Evolutionary conservation across 2,797 vertebrate genomes (phyloP), one percentile per base, ranked within the genome.

Genomic region (Sandelia bainsii): DNA sequence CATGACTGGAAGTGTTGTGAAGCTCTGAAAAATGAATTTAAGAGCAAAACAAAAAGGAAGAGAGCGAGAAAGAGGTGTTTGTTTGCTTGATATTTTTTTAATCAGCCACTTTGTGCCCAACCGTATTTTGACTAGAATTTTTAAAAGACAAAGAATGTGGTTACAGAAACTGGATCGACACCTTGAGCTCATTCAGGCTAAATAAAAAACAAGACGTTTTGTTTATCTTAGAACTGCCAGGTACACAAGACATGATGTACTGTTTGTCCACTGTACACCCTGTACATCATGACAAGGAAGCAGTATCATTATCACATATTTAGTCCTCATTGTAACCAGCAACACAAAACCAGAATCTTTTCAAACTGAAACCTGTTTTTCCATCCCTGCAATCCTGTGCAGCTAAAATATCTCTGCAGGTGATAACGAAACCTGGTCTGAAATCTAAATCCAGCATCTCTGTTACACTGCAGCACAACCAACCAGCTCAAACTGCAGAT

Each of bases 391-490:
- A 39, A 22, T 22, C 40, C 45, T 45, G 32, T 63, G 49, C 42
- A 44, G 44, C 68, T 46, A 40, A 70, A 73, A 46, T 34, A 44
- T 46, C 25, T 19, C 34, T 54, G 44, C 44, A 13, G 12, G 22
- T 22, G 72, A 69, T 42, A 57, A 67, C 1, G 40, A 84, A 69
- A 85, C 74, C 77, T 75, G 72, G 83, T 60, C 62, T 74, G 75
- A 75, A 86, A 90, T 71, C 66, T 79, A 81, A 85, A 68, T 53
- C 67, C 51, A 67, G 80, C 64, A 45, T 67, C 70, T 86, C 46
- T 66, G 83, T 62, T 67, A 61, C 74, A 72, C 54, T 76, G 48
- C 72, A 72, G 42, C 70, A 65, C 61, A 71, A 65, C 37, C 34
- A 52, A 44, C 53, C 76, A 32, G 20, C 76, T 77, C 49, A 62